Evolutionary conservation across 1,140 invertebrate genomes (phyloP), one percentile per base, ranked within the genome.

Genomic region (Sycophaga agraensis): DNA sequence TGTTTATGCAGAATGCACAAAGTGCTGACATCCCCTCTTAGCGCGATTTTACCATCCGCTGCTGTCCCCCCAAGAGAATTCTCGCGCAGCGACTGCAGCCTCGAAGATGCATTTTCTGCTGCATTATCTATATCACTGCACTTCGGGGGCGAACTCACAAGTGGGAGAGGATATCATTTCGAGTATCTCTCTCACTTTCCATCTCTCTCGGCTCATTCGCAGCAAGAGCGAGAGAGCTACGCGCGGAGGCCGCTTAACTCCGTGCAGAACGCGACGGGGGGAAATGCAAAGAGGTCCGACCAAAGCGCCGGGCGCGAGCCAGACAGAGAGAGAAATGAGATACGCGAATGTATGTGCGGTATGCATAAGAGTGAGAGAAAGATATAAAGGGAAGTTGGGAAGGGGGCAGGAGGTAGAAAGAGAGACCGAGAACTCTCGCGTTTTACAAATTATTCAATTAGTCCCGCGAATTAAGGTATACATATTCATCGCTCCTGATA

Each of bases 401-500:
- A 39, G 12, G 11, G 35, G 0, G 35, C 11, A 16, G n/a, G 12
- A 59, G 50, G 61, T 22, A 66, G 58, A 35, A 49, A 53, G 22
- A 43, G 45, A 58, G 31, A 16, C 37, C 35, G 22, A 12, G 54
- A 55, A 66, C 63, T 62, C 68, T 64, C 68, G 73, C 77, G 78
- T 78, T 81, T 80, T 79, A 81, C 79, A 81, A 81, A 81, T 81
- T 81, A 81, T 81, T 81, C 79, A 80, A 81, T 81, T 81, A 81
- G 77, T 78, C 78, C 71, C 73, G 77, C 76, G 77, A 79, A 80
- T 79, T 80, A 79, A 80, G 74, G 77, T 79, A 80, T 80, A 79
- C 75, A 79, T 80, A 79, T 80, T 80, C 77, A 80, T 80, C 73
- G 75, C 60, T 68, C 64, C 67, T 74, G 75, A 80, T 78, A 79